These are phyloP conservation scores for Metacarcinus magister DNA, from an alignment of 2,888 invertebrate species.

Conservation along the genomic window DNA sequence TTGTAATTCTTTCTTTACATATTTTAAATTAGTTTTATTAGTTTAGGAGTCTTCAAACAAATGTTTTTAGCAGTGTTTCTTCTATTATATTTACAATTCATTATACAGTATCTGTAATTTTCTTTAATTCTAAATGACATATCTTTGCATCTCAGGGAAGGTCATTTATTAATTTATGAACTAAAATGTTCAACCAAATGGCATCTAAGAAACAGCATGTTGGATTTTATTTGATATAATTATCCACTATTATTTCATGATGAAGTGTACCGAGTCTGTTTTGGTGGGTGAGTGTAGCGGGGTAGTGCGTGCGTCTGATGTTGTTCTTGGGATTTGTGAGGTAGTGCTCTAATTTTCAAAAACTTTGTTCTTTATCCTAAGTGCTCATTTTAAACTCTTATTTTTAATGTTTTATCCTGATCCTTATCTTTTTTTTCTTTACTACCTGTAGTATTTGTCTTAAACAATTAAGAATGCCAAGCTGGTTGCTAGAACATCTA, in stretches of 20 bases:
- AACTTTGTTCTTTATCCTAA: constrained; percentile 61
- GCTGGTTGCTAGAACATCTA: constrained; percentile 70
- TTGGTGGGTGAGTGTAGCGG: constrained; percentile 69
- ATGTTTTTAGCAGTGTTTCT: not conserved
- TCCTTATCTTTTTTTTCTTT: constrained; percentile 64
- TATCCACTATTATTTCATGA: constrained; percentile 5
- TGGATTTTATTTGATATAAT: not conserved
- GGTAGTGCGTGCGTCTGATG: constrained; percentile 73
- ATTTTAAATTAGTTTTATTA: not conserved
- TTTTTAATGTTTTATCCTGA: constrained; percentile 59
- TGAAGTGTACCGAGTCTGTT: constrained; percentile 10
- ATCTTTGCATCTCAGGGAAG: not conserved
- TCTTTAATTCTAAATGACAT: not conserved
- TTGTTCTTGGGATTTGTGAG: constrained; percentile 70
- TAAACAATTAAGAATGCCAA: constrained; percentile 70
- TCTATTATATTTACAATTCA: not conserved
- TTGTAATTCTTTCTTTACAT: not conserved
- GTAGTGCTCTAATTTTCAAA: constrained; percentile 59
- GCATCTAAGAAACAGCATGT: constrained; percentile 59
- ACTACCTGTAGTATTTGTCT: constrained; percentile 71
- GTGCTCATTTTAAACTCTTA: constrained; percentile 58
- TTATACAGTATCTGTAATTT: not conserved
- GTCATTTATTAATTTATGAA: not conserved
- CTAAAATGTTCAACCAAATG: not conserved
- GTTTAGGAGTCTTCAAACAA: not conserved